Evolutionary conservation across 2,797 vertebrate species (phyloP).

Genomic region (Schizothorax lantsangensis): DNA sequence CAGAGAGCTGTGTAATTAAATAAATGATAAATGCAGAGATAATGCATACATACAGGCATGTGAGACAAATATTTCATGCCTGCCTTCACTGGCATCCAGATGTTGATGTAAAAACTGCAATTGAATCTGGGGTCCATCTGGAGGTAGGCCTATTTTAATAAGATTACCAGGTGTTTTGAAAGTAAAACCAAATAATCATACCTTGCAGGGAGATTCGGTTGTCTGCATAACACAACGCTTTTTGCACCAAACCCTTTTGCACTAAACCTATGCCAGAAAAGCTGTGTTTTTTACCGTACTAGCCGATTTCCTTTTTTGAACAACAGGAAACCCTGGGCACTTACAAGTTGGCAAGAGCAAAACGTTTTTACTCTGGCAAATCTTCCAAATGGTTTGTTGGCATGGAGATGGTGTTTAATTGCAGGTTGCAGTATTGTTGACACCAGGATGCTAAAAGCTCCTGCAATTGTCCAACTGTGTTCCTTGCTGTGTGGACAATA

Average conservation of each 20-base stretch:
- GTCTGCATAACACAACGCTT: neutral
- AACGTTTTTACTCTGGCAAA: neutral
- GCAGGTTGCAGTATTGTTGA: constrained; percentile 12
- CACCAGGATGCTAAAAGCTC: constrained; percentile 8
- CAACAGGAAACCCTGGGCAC: neutral
- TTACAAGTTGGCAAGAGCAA: neutral
- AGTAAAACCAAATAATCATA: neutral
- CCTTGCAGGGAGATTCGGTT: neutral
- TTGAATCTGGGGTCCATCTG: neutral
- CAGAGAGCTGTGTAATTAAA: no score
- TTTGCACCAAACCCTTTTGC: neutral
- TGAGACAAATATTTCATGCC: neutral
- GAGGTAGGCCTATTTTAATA: neutral
- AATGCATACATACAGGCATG: neutral
- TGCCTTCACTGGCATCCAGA: neutral
- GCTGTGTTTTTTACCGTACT: neutral
- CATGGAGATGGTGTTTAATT: constrained; percentile 11
- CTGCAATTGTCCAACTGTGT: neutral
- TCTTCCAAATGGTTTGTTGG: neutral
- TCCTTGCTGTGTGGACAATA: neutral
- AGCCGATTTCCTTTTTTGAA: neutral
- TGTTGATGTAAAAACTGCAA: constrained; percentile 17
- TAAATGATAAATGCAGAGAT: neutral
- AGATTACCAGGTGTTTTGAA: neutral
- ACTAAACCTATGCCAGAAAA: no score